Evolutionary conservation across 2,797 vertebrate genomes (phyloP), one percentile per base, ranked within the genome.

Genomic region (Manis javanica): DNA sequence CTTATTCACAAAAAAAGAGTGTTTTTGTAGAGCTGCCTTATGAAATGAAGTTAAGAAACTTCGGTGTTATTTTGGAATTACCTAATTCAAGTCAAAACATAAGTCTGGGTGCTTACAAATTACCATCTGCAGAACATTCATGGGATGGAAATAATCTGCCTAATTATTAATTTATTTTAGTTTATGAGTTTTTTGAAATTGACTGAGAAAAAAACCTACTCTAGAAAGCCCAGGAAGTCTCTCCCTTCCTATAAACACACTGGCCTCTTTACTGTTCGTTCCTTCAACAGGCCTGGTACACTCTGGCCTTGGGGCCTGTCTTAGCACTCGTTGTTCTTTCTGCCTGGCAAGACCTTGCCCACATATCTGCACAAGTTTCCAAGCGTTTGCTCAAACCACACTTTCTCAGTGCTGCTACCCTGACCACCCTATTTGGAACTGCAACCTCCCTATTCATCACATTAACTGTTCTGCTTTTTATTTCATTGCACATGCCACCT

Each of bases 91-190:
- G 71, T 87, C 55, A 87, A 87, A 63, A 87, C 68, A 63, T 7
- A 42, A 66, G 24, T 53, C 69, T 29, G 49, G 53, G 53, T 83
- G 66, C 87, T 90, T 79, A 90, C 1, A 53, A 53, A 46, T 83
- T 63, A 79, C 64, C 13, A 37, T 63, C 57, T 89, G 37, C 9
- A 90, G 57, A 94, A 79, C 16, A 39, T 49, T 79, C 15, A 31
- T 5, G 1, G 59, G 63, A 83, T 79, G 64, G n/a, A 79, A 74
- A 69, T 71, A 75, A 75, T 89, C 34, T 42, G 15, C n/a, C 57
- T 89, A 91, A 78, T 11, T 72, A 68, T 90, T 95, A 7, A n/a
- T 59, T 84, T 77, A 63, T 72, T 96, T 94, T 95, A 71, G 59
- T 29, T 46, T 71, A 64, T 31, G 57, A 92, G 83, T 42, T 72